These are phyloP conservation scores for Eudyptes chrysolophus DNA, from an alignment of 2,113 vertebrate species.

Conservation along the genomic window DNA sequence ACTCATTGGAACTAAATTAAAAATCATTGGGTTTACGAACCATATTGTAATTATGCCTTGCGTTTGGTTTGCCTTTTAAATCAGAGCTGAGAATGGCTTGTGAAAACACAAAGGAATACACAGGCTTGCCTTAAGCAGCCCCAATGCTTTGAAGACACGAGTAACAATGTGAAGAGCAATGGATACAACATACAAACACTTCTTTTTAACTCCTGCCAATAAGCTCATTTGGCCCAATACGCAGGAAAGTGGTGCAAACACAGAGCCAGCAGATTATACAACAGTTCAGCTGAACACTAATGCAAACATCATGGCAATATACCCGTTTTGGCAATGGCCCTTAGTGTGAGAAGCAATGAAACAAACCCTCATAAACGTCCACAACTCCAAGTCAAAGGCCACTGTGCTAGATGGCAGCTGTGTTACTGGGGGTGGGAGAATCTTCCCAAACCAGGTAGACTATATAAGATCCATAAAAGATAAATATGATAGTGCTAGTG, in stretches of 20 bases:
- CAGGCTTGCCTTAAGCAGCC: neutral
- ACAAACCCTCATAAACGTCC: neutral
- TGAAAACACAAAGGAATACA: neutral
- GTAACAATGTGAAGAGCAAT: neutral
- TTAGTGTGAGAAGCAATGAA: neutral
- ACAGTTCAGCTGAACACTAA: neutral
- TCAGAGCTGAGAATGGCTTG: neutral
- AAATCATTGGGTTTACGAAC: neutral
- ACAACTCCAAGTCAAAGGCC: neutral
- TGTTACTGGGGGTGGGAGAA: neutral
- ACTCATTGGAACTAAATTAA: neutral
- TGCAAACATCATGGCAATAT: neutral
- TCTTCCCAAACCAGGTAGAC: neutral
- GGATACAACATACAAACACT: neutral
- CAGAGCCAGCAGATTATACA: neutral
- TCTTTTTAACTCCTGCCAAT: neutral
- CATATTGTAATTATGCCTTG: neutral
- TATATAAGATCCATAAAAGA: neutral
- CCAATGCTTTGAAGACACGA: neutral
- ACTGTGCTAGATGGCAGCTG: neutral
- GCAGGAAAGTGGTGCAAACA: neutral
- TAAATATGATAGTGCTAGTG: neutral
- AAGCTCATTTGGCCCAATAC: neutral
- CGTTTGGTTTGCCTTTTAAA: neutral
- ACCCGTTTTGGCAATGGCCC: neutral